phyloP scores from a whole-genome alignment of 2,113 vertebrate genomes.

The Microcebus ravelobensis region DNA sequence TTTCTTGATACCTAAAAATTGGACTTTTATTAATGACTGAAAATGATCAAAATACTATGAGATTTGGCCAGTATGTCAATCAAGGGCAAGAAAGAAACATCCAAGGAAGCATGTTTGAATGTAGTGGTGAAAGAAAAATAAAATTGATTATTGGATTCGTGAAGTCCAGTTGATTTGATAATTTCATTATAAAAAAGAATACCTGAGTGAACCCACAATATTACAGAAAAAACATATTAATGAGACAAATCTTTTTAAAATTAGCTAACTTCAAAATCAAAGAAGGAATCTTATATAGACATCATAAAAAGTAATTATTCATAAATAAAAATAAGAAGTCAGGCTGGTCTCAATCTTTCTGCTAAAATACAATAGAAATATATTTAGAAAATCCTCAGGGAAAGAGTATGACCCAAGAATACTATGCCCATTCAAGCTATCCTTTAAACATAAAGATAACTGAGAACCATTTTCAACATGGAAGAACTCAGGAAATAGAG shows the following conservation, averaged over 20 bases:
- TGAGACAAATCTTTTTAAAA: not conserved
- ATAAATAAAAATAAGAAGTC: not conserved
- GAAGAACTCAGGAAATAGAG: not conserved
- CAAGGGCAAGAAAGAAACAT: not conserved
- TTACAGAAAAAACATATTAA: slow-evolving; percentile 27
- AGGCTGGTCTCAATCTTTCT: not conserved
- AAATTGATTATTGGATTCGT: not conserved
- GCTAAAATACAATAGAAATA: not conserved
- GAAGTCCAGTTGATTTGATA: not conserved
- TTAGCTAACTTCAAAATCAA: not conserved
- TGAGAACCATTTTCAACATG: not conserved
- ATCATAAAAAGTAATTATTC: not conserved
- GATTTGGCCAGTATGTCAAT: not conserved
- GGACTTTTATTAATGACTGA: not conserved
- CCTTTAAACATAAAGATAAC: not conserved
- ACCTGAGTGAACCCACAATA: not conserved
- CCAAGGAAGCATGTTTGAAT: not conserved
- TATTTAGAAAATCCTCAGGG: not conserved
- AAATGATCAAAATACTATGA: not conserved
- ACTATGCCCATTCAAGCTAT: not conserved
- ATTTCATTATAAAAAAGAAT: not conserved
- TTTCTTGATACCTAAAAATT: not conserved
- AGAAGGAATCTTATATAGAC: not conserved
- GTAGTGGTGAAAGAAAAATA: not conserved
- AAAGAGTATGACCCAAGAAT: not conserved